These are phyloP conservation scores for Coccyzus lansbergi DNA, from an alignment of 2,797 vertebrate genomes.

Conservation along the genomic window DNA sequence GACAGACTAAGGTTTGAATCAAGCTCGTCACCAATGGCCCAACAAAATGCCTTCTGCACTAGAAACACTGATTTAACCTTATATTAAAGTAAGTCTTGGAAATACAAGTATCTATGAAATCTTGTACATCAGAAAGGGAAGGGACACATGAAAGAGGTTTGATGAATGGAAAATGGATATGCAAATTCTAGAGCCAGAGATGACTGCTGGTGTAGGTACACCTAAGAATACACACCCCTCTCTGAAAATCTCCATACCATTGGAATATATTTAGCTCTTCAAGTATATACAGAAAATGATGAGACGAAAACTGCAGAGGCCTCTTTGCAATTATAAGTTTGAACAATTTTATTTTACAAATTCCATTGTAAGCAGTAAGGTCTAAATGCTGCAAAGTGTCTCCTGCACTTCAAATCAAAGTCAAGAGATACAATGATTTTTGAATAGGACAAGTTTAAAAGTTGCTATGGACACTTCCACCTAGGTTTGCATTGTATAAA, in stretches of 20 bases:
- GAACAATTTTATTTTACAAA: not conserved
- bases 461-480: not conserved
- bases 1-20: not conserved
- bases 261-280: not conserved
- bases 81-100: not conserved
- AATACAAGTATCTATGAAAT: not conserved
- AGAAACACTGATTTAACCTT: not conserved
- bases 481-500: not conserved
- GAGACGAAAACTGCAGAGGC: not conserved
- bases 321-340: not conserved
- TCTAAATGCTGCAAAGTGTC: not conserved
- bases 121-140: not conserved
- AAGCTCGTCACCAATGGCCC: not conserved
- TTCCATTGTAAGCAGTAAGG: not conserved
- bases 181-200: not conserved
- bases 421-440: not conserved
- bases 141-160: not conserved
- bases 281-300: not conserved
- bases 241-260: not conserved
- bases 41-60: not conserved
- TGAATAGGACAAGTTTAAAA: not conserved
- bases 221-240: not conserved
- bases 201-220: not conserved
- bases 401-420: not conserved
- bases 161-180: not conserved